Percentiles rank a stretch among this genome's conserved stretches.
phyloP scores from a whole-genome alignment of 2,888 invertebrate species.

The Drosophila picticornis region DNA sequence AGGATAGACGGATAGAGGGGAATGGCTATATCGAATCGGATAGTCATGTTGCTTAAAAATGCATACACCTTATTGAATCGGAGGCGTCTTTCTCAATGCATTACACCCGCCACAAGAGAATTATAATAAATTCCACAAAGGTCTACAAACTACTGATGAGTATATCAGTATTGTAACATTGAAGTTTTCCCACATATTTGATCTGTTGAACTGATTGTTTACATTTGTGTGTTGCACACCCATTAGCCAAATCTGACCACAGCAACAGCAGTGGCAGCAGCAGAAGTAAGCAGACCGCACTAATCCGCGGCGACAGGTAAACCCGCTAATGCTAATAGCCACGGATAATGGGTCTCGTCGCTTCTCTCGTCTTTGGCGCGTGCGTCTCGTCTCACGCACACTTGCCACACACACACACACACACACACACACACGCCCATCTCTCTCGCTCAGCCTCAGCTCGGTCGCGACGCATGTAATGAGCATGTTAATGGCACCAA shows the following conservation, averaged over 20 bases:
- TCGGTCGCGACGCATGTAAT: conserved; percentile 65
- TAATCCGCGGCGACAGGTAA: conserved; percentile 74
- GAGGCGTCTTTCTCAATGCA: neutral
- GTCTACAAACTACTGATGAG: neutral
- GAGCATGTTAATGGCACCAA: conserved; percentile 68
- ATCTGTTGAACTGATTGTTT: conserved; percentile 1
- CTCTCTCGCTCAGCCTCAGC: conserved; percentile 25
- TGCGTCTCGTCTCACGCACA: conserved; percentile 42
- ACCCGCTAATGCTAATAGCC: conserved; percentile 68
- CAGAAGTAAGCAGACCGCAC: conserved; percentile 20
- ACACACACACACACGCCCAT: conserved; percentile 42
- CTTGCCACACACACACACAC: conserved; percentile 30
- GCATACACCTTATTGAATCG: neutral
- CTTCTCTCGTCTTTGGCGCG: conserved; percentile 17
- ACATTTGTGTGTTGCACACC: conserved; percentile 8
- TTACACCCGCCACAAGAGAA: no score
- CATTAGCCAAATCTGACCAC: conserved; percentile 64
- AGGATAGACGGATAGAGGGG: neutral
- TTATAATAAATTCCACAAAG: neutral
- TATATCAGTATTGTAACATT: neutral
- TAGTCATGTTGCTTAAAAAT: neutral
- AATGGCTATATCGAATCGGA: neutral
- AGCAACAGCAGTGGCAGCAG: conserved; percentile 27
- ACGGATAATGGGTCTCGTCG: conserved; percentile 40
- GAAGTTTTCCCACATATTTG: neutral